A percentile compares a stretch with the other conserved stretches of the same genome.
These are phyloP conservation scores for Trichopria drosophilae DNA, from an alignment of 2,888 invertebrate species.

Conservation along the genomic window DNA sequence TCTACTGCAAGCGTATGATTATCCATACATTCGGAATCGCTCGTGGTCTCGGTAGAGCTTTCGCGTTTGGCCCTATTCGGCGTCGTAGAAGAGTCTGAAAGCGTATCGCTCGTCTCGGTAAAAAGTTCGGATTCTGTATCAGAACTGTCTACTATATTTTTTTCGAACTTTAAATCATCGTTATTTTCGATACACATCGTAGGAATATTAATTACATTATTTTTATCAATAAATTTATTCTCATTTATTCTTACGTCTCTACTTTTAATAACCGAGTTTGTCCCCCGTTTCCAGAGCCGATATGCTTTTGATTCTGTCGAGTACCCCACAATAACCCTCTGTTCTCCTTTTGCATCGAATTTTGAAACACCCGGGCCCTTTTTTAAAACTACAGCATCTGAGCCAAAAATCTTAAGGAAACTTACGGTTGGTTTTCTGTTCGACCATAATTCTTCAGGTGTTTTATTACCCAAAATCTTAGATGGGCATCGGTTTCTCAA, in stretches of 20 bases:
- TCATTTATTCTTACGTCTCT: slow-evolving; percentile 20
- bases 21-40: too few species aligned
- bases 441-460: slow-evolving; percentile 34
- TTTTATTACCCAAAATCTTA: slow-evolving; percentile 25
- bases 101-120: too few species aligned
- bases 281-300: slow-evolving; percentile 11
- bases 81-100: too few species aligned
- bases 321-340: slow-evolving; percentile 30
- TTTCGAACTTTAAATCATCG: too few species aligned
- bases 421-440: slow-evolving; percentile 17
- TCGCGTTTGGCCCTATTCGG: too few species aligned
- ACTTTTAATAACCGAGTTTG: slow-evolving; percentile 7
- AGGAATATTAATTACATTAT: too few species aligned
- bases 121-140: too few species aligned
- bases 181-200: too few species aligned
- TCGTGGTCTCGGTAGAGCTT: too few species aligned
- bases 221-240: too few species aligned
- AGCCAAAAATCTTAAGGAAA: slow-evolving; percentile 32
- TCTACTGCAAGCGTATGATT: too few species aligned
- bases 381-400: slow-evolving; percentile 29
- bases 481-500: slow-evolving; percentile 41
- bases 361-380: slow-evolving; percentile 29
- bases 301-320: slow-evolving; percentile 24
- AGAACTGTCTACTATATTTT: too few species aligned
- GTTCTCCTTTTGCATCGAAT: slow-evolving; percentile 34